A percentile compares a stretch with the other conserved stretches of the same genome.
Evolutionary conservation across 1,140 invertebrate species (phyloP).

Genomic region (Hirudo medicinalis): DNA sequence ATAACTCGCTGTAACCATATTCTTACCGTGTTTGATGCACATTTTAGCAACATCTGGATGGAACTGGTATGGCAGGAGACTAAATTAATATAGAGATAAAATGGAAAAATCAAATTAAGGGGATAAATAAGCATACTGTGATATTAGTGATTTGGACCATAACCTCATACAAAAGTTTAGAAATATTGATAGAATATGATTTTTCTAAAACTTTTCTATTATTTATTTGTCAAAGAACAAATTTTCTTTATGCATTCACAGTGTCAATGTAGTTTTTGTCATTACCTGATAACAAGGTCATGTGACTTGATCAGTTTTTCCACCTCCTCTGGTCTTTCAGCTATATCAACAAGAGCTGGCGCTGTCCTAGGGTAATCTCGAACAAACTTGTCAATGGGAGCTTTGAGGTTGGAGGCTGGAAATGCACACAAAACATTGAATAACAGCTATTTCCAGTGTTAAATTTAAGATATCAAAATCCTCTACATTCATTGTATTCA

Average conservation of each 20-base stretch:
- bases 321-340: constrained; percentile 53
- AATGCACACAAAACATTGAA: constrained; percentile 18
- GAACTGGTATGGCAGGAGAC: constrained; percentile 77
- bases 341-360: constrained; percentile 67
- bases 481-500: no score
- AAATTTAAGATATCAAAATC: no score
- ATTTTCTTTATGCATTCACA: no score
- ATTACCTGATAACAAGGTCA: constrained; percentile 61
- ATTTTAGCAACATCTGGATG: constrained; percentile 68
- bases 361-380: constrained; percentile 62
- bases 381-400: constrained; percentile 70
- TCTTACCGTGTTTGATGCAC: constrained; percentile 69
- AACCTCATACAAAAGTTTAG: background rate
- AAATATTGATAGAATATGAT: background rate
- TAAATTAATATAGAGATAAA: constrained; percentile 26
- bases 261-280: background rate
- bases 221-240: background rate
- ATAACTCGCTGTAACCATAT: constrained; percentile 95
- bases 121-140: background rate
- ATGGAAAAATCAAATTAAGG: background rate
- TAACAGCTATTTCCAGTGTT: no score
- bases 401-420: constrained; percentile 67
- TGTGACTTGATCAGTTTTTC: constrained; percentile 57
- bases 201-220: background rate
- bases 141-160: background rate